Percentiles rank a stretch among this genome's conserved stretches.
These are phyloP conservation scores for Sinella curviseta DNA, from an alignment of 1,140 invertebrate genomes.

Conservation along the genomic window DNA sequence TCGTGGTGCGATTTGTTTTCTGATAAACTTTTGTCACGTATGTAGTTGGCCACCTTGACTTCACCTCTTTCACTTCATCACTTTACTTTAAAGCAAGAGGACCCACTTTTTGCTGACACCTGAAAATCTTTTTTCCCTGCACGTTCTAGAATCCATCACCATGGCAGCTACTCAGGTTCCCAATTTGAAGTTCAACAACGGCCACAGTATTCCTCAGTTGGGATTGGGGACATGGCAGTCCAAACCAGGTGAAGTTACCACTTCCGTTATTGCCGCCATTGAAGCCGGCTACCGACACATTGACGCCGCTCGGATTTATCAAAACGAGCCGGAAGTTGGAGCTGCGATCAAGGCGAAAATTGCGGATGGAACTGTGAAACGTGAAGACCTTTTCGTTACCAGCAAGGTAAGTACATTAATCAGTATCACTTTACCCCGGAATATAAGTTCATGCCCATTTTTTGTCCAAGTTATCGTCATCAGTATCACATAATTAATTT, in stretches of 20 bases:
- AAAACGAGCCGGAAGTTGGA: constrained; percentile 83
- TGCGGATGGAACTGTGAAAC: constrained; percentile 67
- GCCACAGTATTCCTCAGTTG: constrained; percentile 65
- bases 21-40: too few relatives aligned
- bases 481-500: too few relatives aligned
- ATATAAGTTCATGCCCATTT: too few relatives aligned
- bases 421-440: too few relatives aligned
- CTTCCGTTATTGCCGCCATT: constrained; percentile 75
- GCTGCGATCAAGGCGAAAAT: constrained; percentile 71
- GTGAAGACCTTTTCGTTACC: constrained; percentile 61
- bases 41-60: too few relatives aligned
- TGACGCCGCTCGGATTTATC: constrained; percentile 76
- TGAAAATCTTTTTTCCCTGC: not conserved
- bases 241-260: constrained; percentile 68
- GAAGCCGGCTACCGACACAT: constrained; percentile 77
- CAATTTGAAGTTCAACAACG: constrained; percentile 65
- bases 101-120: not conserved
- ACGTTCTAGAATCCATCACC: too few relatives aligned
- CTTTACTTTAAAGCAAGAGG: not conserved
- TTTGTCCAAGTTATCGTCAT: too few relatives aligned
- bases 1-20: too few relatives aligned
- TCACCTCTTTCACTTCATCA: too few relatives aligned
- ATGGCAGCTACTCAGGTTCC: constrained; percentile 56
- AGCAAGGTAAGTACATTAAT: constrained; percentile 53
- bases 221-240: constrained; percentile 80